phyloP scores from a whole-genome alignment of 2,113 vertebrate genomes.

The Cyanoliseus patagonus region DNA sequence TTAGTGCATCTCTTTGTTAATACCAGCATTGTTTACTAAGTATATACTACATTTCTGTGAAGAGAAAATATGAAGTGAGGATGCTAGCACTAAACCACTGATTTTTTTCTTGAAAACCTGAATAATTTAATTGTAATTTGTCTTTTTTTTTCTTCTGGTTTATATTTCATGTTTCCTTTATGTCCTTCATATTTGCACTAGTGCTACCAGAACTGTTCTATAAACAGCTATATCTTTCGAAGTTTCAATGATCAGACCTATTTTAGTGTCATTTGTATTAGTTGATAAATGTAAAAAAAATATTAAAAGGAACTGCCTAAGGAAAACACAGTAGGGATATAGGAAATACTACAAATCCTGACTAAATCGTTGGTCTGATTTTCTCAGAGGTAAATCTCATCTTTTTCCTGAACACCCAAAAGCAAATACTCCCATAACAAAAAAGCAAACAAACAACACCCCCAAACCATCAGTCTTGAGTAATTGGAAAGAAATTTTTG shows the following conservation, averaged over 20 bases:
- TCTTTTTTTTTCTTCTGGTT: not conserved
- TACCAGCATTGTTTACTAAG: not conserved
- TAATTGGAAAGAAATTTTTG: not conserved
- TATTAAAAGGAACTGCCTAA: not conserved
- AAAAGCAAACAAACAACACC: rapidly evolving
- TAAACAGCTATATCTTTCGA: not conserved
- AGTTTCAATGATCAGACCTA: not conserved
- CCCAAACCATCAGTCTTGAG: not conserved
- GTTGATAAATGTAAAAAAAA: not conserved
- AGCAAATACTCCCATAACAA: not conserved
- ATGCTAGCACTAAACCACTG: not conserved
- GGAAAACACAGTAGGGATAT: not conserved
- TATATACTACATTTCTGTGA: not conserved
- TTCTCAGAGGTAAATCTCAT: not conserved
- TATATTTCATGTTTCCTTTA: not conserved
- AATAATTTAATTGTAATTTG: not conserved
- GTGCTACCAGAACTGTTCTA: not conserved
- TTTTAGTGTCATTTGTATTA: not conserved
- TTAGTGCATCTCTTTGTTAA: not conserved
- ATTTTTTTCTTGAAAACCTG: not conserved
- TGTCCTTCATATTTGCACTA: not conserved
- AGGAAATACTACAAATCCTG: not conserved
- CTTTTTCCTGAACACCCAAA: not conserved
- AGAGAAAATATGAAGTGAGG: not conserved
- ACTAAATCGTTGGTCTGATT: not conserved